These are phyloP conservation scores for Charanyca ferruginea DNA, from an alignment of 2,888 invertebrate genomes.

Conservation along the genomic window DNA sequence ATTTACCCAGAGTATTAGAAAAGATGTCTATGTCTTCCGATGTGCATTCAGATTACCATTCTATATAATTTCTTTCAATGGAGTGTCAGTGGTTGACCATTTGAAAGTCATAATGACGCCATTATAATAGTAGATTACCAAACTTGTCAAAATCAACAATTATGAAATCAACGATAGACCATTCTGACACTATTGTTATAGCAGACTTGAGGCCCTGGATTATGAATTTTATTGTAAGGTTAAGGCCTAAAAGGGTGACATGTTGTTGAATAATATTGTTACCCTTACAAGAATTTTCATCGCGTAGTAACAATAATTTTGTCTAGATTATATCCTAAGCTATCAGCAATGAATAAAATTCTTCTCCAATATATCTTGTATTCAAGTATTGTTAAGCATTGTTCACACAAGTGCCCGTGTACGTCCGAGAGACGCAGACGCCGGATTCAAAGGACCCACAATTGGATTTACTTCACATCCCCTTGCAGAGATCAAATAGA, in stretches of 20 bases:
- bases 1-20: too few relatives aligned
- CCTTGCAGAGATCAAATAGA: slow-evolving; percentile 48
- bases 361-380: slow-evolving; percentile 9
- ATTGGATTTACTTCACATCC: slow-evolving; percentile 34
- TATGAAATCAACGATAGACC: too few relatives aligned
- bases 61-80: too few relatives aligned
- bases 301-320: background rate
- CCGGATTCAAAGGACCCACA: slow-evolving; percentile 16
- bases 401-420: slow-evolving; percentile 35
- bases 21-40: too few relatives aligned
- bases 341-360: slow-evolving; percentile 20
- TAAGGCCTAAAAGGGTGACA: too few relatives aligned
- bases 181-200: too few relatives aligned
- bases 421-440: slow-evolving; percentile 8
- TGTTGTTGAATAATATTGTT: background rate
- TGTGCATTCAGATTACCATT: too few relatives aligned
- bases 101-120: too few relatives aligned
- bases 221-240: slow-evolving; percentile 4
- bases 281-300: background rate
- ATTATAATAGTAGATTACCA: too few relatives aligned
- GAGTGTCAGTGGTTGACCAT: too few relatives aligned
- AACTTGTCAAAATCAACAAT: too few relatives aligned
- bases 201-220: too few relatives aligned
- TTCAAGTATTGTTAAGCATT: slow-evolving; percentile 19
- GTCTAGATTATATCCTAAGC: background rate